Evolutionary conservation across 2,888 invertebrate species (phyloP), one percentile per base, ranked within the genome.

Genomic region (Heteromurus nitidus): DNA sequence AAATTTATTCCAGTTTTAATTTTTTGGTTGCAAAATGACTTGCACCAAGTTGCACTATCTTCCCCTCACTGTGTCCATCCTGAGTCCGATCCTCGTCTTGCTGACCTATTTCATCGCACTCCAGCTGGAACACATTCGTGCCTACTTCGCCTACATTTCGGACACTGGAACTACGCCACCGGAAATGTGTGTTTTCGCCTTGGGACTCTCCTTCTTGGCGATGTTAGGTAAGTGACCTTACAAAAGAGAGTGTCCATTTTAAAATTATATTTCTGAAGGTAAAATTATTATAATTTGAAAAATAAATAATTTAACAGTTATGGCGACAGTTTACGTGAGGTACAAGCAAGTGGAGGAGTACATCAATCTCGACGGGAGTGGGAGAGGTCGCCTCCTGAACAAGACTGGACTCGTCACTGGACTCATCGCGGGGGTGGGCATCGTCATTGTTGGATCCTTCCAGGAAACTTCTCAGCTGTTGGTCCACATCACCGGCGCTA

Each of bases 121-220:
- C 0, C 18, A 69, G 5, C 24, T 68, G 28, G 85, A 80, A 18
- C 82, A 87, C 42, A 85, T 87, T 20, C 50, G 75, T 26, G 55
- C 85, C 3, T 86, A 86, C 42, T 93, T 94, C 85, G 94, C 94
- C 0, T 94, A 94, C 88, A 94, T 95, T 83, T 94, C 94, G 85
- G 93, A 93, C 88, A 93, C 93, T 9, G 95, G 94, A 0, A 92
- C 94, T 0, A 91, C 92, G 87, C 91, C 93, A 0, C 94, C 95
- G 3, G 95, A 95, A 88, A 94, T 94, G 89, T 95, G 95, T 88
- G 92, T 95, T 81, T 95, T 95, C 89, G 93, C 93, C 0, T 93
- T 94, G 88, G 90, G 94, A 31, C 85, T 73, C 36, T 36, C 13
- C 36, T 36, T 9, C 36, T 36, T 36, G 13, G 9, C 13, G 36